Evolutionary conservation across 2,888 invertebrate species (phyloP).

Genomic region (Drosophila fungiperda): DNA sequence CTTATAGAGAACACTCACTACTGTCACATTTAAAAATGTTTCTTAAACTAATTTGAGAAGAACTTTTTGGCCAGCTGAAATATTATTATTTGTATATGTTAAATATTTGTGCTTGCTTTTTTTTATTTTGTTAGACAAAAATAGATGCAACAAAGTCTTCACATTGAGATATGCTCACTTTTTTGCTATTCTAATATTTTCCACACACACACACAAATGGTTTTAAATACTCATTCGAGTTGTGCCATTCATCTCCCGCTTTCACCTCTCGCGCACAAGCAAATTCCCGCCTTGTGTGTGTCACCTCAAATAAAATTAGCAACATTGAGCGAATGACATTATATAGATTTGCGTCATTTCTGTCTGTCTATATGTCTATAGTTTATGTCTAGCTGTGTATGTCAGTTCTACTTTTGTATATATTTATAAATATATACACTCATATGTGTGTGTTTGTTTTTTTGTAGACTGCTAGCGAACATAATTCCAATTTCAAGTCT

Average conservation of each 20-base stretch:
- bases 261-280: constrained; percentile 14
- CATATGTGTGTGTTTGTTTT: constrained; percentile 13
- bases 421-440: not conserved
- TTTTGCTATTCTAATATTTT: constrained; percentile 67
- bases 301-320: constrained; percentile 82
- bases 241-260: constrained; percentile 10
- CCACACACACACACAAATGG: constrained; percentile 25
- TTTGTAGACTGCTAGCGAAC: constrained; percentile 35
- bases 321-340: constrained; percentile 73
- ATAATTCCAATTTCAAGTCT: constrained; percentile 45
- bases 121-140: constrained; percentile 53
- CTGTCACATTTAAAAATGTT: constrained; percentile 84
- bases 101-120: constrained; percentile 19
- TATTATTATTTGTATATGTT: constrained; percentile 61
- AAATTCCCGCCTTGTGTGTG: constrained; percentile 79
- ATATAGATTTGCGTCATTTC: constrained; percentile 78
- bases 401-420: not conserved
- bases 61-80: constrained; percentile 66
- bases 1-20: constrained; percentile 75
- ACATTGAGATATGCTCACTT: constrained; percentile 64
- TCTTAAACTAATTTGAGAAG: constrained; percentile 80
- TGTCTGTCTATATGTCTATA: constrained; percentile 21
- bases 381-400: constrained; percentile 11
- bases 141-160: constrained; percentile 58
- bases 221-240: constrained; percentile 36